Conservation (phyloP, 2,888 invertebrate genomes). For the Pristionchus fissidentatus region DNA sequence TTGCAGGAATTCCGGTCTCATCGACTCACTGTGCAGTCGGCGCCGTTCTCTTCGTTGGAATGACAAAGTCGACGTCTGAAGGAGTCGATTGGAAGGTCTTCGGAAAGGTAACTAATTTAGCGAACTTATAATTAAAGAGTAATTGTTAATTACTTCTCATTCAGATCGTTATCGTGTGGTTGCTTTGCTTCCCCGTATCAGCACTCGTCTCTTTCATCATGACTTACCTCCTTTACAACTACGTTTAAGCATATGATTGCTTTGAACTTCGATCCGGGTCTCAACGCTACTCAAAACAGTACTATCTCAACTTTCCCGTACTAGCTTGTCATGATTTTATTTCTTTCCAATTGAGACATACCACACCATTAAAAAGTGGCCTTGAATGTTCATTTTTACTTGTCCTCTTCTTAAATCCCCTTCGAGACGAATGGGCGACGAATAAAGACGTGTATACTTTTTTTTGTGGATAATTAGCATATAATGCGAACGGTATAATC, state of each 20-base stretch:
- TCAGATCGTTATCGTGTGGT: constrained; percentile 58
- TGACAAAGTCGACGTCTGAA: constrained; percentile 61
- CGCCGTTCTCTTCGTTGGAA: constrained; percentile 67
- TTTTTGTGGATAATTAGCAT: too few relatives aligned
- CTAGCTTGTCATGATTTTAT: neutral
- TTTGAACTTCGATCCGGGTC: too few relatives aligned
- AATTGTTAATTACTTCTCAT: neutral
- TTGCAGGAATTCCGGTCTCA: constrained; percentile 60
- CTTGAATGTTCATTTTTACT: too few relatives aligned
- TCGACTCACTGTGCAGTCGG: constrained; percentile 71
- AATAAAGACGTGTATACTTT: too few relatives aligned
- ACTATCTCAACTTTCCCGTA: neutral
- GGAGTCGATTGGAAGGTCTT: constrained; percentile 60
- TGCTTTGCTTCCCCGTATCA: constrained; percentile 65
- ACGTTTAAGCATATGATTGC: constrained; percentile 51
- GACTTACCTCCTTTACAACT: constrained; percentile 57
- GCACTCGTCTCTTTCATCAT: constrained; percentile 58
- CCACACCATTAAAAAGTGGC: too few relatives aligned
- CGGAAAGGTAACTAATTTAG: constrained; percentile 10
- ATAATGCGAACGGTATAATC: too few relatives aligned
- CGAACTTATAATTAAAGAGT: neutral
- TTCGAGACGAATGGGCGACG: too few relatives aligned
- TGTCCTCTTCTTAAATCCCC: too few relatives aligned
- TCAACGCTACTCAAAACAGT: neutral
- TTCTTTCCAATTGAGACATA: too few relatives aligned